These are phyloP conservation scores for Burhinus oedicnemus DNA, from an alignment of 2,113 vertebrate genomes.

Conservation along the genomic window DNA sequence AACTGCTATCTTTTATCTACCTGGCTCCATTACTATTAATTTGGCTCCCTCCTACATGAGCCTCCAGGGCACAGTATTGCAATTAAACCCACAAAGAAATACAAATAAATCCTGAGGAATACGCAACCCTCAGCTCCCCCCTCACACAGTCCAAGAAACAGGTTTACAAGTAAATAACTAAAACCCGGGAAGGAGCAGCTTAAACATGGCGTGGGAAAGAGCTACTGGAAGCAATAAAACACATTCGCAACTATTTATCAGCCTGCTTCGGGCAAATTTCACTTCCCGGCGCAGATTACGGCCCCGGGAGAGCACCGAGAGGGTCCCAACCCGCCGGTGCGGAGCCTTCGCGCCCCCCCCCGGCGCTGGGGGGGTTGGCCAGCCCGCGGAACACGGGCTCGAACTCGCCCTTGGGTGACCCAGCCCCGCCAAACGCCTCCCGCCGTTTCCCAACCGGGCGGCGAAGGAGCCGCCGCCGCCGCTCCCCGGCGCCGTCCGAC, in stretches of 20 bases:
- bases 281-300: fast-evolving
- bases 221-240: background rate
- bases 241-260: fast-evolving
- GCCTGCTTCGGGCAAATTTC: fast-evolving
- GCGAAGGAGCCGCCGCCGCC: background rate
- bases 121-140: background rate
- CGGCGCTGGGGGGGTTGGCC: too few species aligned
- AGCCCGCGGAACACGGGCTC: background rate
- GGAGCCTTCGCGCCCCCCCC: background rate
- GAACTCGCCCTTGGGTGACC: background rate
- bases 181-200: background rate
- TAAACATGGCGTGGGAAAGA: background rate
- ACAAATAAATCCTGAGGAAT: background rate
- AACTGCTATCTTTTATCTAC: background rate
- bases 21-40: background rate
- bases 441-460: background rate
- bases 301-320: background rate
- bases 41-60: slow-evolving; percentile 29
- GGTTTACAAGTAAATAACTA: background rate
- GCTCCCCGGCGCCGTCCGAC: background rate
- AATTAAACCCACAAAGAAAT: slow-evolving; percentile 26
- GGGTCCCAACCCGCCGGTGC: background rate
- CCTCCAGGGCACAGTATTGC: slow-evolving; percentile 20
- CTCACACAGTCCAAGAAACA: background rate
- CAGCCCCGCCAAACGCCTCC: background rate